Base-by-base conservation (phyloP, 2,888 invertebrate genomes). In the Neoitamus cyanurus region DNA sequence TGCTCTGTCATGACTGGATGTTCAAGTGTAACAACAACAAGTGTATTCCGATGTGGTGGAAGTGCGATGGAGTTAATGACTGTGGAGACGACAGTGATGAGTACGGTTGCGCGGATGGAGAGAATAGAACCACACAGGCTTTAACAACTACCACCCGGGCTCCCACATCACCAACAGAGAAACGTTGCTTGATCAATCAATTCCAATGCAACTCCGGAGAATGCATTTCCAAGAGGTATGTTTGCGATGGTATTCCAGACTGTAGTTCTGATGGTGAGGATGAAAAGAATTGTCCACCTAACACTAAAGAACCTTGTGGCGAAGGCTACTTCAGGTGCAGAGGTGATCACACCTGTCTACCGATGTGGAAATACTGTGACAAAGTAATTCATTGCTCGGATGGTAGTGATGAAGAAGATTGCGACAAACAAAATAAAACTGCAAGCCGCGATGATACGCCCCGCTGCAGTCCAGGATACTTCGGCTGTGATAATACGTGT, bases 21-120 rank as follows among this genome's bases (percentile, higher is more conserved):
- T 96, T 95, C 89, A 93, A 93, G 87, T 96, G 96, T 88, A 91
- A 92, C 20, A 95, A 95, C 87, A 93, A 92, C 9, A 94, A 94
- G 89, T 96, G 96, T 88, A 92, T 96, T 72, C 96, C 96, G 0
- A 94, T 94, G 86, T 95, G 95, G 95, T 96, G 96, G 96, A 94
- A 95, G 86, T 96, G 96, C 88, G 96, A 96, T 88, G 93, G 92
- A 31, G 94, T 95, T 1, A 93, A 95, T 87, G 96, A 96, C 88
- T 96, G 96, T 87, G 94, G 94, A 0, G 96, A 96, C 87, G 92
- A 93, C 58, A 94, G 95, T 0, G 96, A 97, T 88, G 97, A 97
- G 89, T 87, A 93, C 0, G 95, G 94, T 0, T 95, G 94, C 85
- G 92, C 88, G 20, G 37, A 87, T 5, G 87, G 88, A 9, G 37